phyloP scores from a whole-genome alignment of 2,888 invertebrate species.

The Ommatoiulus sabulosus region DNA sequence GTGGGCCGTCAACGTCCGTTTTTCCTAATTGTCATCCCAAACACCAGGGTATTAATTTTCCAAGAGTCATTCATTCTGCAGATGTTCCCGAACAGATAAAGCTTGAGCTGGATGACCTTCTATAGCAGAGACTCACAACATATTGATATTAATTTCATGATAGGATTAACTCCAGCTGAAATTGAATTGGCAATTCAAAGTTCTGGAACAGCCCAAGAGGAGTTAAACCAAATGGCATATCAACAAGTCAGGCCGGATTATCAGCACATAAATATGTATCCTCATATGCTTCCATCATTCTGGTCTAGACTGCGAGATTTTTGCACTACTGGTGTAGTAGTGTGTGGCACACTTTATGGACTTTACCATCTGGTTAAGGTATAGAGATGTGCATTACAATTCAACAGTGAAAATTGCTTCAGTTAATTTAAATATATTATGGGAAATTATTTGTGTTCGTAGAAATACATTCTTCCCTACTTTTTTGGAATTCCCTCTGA shows the following conservation, averaged over 20 bases:
- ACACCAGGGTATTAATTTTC: too few species aligned
- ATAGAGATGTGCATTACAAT: background rate
- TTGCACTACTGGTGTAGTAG: slow-evolving; percentile 37
- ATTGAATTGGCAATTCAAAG: slow-evolving; percentile 45
- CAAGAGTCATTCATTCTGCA: too few species aligned
- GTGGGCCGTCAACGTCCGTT: too few species aligned
- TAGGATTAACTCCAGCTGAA: slow-evolving; percentile 52
- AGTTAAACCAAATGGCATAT: background rate
- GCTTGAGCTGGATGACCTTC: too few species aligned
- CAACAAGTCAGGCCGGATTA: background rate
- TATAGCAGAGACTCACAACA: background rate
- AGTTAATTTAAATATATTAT: background rate
- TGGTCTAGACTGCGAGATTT: slow-evolving; percentile 3
- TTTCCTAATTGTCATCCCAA: too few species aligned
- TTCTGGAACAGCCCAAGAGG: slow-evolving; percentile 27
- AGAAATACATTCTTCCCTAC: slow-evolving; percentile 55
- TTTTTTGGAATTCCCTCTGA: slow-evolving; percentile 49
- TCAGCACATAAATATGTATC: background rate
- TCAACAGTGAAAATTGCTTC: background rate
- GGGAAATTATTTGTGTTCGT: background rate
- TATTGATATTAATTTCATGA: background rate
- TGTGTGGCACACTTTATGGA: slow-evolving; percentile 44
- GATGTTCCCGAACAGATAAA: too few species aligned
- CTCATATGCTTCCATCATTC: background rate
- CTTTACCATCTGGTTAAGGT: slow-evolving; percentile 54